These are phyloP conservation scores for Cantharis rufa DNA, from an alignment of 2,888 invertebrate species.

Conservation along the genomic window DNA sequence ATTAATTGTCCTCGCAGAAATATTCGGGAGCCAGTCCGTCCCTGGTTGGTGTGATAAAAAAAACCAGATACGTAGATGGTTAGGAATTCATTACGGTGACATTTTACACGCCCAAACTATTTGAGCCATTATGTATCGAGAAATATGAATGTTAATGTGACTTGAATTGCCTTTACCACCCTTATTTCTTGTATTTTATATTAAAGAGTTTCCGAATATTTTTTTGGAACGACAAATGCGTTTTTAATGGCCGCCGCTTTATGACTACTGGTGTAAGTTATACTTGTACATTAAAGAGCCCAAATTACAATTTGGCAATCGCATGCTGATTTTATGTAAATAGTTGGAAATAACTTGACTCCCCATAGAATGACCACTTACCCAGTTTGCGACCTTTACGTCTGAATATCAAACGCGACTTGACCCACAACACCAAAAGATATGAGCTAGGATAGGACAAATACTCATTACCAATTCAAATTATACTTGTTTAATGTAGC, in stretches of 20 bases:
- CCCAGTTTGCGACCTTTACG: constrained; percentile 31
- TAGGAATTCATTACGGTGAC: constrained; percentile 51
- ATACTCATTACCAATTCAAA: constrained; percentile 42
- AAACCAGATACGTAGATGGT: constrained; percentile 50
- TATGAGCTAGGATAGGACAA: constrained; percentile 35
- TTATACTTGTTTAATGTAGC: constrained; percentile 38
- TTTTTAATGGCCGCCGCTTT: constrained; percentile 22
- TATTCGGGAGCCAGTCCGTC: background rate
- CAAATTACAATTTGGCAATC: constrained; percentile 24
- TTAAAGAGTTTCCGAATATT: background rate
- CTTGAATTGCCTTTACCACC: constrained; percentile 33
- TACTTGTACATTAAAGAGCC: constrained; percentile 18
- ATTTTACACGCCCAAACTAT: constrained; percentile 50
- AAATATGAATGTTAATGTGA: constrained; percentile 49
- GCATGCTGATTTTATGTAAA: constrained; percentile 31
- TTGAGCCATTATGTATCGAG: constrained; percentile 46
- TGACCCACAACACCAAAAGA: constrained; percentile 40
- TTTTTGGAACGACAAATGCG: constrained; percentile 17
- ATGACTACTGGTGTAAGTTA: background rate
- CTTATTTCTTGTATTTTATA: background rate
- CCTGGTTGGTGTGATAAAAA: constrained; percentile 33
- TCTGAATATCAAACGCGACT: constrained; percentile 38
- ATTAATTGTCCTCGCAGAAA: too few species aligned
- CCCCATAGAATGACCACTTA: constrained; percentile 22
- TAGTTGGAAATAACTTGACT: constrained; percentile 25